Evolutionary conservation across 2,113 vertebrate genomes (phyloP).

Genomic region (Taxidea taxus): DNA sequence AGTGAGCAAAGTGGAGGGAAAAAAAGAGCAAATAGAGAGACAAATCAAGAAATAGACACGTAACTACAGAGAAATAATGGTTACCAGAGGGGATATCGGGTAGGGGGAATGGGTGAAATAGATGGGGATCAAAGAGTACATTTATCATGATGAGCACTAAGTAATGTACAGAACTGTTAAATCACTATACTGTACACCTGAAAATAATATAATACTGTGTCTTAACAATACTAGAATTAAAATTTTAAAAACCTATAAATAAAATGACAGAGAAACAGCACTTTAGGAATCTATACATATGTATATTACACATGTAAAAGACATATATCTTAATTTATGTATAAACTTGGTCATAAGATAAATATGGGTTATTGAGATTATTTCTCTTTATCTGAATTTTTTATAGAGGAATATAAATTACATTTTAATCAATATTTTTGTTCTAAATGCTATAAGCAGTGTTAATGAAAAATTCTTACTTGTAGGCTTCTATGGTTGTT

Average conservation of each 20-base stretch:
- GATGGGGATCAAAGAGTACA: neutral
- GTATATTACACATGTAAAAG: neutral
- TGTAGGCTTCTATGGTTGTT: neutral
- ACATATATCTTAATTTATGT: neutral
- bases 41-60: neutral
- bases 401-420: neutral
- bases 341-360: neutral
- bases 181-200: neutral
- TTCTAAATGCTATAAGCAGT: neutral
- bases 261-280: neutral
- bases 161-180: neutral
- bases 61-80: neutral
- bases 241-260: neutral
- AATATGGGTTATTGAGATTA: neutral
- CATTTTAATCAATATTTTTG: neutral
- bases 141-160: neutral
- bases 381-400: neutral
- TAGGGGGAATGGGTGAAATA: neutral
- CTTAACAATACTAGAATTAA: neutral
- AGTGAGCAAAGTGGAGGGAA: neutral
- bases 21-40: neutral
- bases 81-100: neutral
- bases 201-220: neutral
- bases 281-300: neutral
- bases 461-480: conserved; percentile 51